Percentiles rank a stretch among this genome's conserved stretches.
phyloP scores from a whole-genome alignment of 2,888 invertebrate genomes.

The Dione juno region DNA sequence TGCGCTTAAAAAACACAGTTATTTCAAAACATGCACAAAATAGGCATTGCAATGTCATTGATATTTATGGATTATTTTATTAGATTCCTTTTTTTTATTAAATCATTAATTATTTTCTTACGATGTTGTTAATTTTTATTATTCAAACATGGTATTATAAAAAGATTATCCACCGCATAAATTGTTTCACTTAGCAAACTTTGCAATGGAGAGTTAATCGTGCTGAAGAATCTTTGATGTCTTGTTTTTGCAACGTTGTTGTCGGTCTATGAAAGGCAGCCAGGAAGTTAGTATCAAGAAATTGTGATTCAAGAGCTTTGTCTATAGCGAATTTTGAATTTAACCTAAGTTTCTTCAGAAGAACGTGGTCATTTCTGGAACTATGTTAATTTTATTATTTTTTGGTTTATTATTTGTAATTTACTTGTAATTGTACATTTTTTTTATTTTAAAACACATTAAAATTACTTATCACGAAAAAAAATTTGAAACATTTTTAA shows the following conservation, averaged over 20 bases:
- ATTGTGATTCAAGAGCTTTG: neutral
- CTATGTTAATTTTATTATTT: neutral
- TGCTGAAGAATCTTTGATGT: conserved; percentile 26
- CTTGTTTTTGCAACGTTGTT: conserved; percentile 26
- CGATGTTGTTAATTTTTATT: neutral
- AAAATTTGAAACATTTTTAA: too few relatives aligned
- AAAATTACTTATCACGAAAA: too few relatives aligned
- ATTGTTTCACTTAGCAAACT: conserved; percentile 18
- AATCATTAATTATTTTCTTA: neutral
- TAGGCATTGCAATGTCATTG: neutral
- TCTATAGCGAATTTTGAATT: neutral
- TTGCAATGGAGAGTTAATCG: conserved; percentile 28
- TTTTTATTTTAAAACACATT: too few relatives aligned
- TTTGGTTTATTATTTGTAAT: too few relatives aligned
- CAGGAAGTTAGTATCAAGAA: conserved; percentile 13
- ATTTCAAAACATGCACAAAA: too few relatives aligned
- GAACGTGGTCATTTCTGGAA: neutral
- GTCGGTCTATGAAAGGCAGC: neutral
- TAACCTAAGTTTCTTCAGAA: neutral
- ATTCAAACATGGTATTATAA: neutral
- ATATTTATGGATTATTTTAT: too few relatives aligned
- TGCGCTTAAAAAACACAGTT: too few relatives aligned
- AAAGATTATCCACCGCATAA: neutral
- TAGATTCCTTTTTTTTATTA: too few relatives aligned
- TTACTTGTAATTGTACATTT: too few relatives aligned